phyloP scores from a whole-genome alignment of 2,797 vertebrate species.

The Lagothrix lagotricha region DNA sequence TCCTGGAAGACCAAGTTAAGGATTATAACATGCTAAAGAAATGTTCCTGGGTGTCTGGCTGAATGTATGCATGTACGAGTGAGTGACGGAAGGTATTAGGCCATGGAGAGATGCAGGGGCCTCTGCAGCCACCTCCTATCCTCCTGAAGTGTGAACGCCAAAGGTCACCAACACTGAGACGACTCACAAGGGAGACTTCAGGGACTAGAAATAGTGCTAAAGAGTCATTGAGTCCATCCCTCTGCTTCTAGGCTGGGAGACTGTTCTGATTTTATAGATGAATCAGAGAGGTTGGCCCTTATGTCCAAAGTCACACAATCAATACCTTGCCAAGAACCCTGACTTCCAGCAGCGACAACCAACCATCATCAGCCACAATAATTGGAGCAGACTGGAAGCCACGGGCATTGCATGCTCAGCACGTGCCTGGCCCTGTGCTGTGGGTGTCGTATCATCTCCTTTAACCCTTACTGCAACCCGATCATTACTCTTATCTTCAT shows the following conservation, averaged over 20 bases:
- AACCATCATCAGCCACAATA: accelerated
- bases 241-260: background rate
- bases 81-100: background rate
- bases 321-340: background rate
- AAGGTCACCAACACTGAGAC: background rate
- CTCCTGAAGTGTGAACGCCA: background rate
- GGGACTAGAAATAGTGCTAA: background rate
- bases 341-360: background rate
- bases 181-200: background rate
- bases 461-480: background rate
- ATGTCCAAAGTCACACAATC: background rate
- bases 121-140: accelerated
- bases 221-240: background rate
- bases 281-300: background rate
- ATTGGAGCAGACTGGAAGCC: background rate
- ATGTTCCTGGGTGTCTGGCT: background rate
- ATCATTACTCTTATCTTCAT: background rate
- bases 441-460: accelerated
- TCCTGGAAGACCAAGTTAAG: accelerated
- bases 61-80: background rate
- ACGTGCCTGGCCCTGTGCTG: background rate
- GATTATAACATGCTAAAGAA: background rate
- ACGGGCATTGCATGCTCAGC: background rate
- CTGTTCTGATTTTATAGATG: background rate
- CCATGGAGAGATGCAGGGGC: background rate